Conservation (phyloP, 1,140 invertebrate species). For the Vanessa atalanta region DNA sequence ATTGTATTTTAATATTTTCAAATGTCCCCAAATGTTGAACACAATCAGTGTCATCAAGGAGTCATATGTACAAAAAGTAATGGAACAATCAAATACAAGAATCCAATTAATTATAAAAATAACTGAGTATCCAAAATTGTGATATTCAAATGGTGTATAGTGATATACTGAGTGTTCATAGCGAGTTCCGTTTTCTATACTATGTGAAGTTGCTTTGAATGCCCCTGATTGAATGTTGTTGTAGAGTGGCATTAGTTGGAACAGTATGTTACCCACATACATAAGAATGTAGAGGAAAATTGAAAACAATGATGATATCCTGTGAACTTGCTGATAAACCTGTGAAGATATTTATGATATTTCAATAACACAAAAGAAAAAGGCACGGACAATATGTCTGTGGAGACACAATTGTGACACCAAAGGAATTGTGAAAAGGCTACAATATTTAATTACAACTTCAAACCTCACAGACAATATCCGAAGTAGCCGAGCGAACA, state of each 20-base stretch:
- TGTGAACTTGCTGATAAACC: constrained; percentile 27
- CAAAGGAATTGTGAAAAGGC: no score
- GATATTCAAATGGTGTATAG: constrained; percentile 5
- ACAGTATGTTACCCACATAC: constrained; percentile 3
- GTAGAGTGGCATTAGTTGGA: constrained; percentile 27
- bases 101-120: constrained; percentile 26
- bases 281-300: constrained; percentile 14
- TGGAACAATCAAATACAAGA: constrained; percentile 27
- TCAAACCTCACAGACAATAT: no score
- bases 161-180: constrained; percentile 11
- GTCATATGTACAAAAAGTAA: constrained; percentile 39
- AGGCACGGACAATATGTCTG: no score
- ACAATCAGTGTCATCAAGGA: constrained; percentile 39
- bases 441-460: no score
- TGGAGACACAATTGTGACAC: no score
- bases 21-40: constrained; percentile 50
- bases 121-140: constrained; percentile 11
- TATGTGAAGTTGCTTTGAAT: constrained; percentile 6
- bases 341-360: constrained; percentile 8
- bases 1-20: constrained; percentile 44
- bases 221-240: constrained; percentile 29
- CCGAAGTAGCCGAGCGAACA: no score
- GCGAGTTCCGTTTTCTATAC: background rate
- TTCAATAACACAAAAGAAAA: no score
- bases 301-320: constrained; percentile 22